phyloP scores from a whole-genome alignment of 1,140 invertebrate species.

The Triops longicaudatus region DNA sequence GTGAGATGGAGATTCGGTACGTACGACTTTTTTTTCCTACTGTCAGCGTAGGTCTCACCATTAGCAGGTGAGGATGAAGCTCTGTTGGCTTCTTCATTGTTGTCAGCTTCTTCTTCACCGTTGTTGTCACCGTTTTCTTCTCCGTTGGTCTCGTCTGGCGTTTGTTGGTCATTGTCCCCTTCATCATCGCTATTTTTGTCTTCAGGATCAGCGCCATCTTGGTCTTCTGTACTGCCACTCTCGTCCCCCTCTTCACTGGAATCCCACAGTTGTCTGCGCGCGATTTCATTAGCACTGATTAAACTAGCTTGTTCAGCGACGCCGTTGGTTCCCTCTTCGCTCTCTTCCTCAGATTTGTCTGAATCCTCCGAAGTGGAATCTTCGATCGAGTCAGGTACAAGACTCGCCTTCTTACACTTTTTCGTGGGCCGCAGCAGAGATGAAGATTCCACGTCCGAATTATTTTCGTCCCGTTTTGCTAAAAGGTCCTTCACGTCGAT shows the following conservation, averaged over 20 bases:
- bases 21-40: not conserved
- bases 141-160: constrained; percentile 27
- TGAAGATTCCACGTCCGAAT: too few species aligned
- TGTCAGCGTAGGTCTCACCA: not conserved
- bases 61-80: not conserved
- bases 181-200: not conserved
- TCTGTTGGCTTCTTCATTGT: not conserved
- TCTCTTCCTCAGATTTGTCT: too few species aligned
- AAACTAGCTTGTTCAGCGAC: not conserved
- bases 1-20: not conserved
- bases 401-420: too few species aligned
- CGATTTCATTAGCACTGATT: not conserved
- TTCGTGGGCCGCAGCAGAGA: too few species aligned
- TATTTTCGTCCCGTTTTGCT: too few species aligned
- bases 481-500: too few species aligned
- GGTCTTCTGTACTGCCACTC: constrained; percentile 19
- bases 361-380: too few species aligned
- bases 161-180: constrained; percentile 28
- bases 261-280: not conserved
- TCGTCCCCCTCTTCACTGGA: not conserved
- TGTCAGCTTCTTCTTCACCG: constrained; percentile 32
- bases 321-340: too few species aligned
- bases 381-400: too few species aligned
- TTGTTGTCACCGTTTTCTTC: constrained; percentile 29
- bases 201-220: not conserved